A percentile compares a stretch with the other conserved stretches of the same genome.
Conservation (phyloP, 2,797 vertebrate genomes). For the Jordanella pulchra region DNA sequence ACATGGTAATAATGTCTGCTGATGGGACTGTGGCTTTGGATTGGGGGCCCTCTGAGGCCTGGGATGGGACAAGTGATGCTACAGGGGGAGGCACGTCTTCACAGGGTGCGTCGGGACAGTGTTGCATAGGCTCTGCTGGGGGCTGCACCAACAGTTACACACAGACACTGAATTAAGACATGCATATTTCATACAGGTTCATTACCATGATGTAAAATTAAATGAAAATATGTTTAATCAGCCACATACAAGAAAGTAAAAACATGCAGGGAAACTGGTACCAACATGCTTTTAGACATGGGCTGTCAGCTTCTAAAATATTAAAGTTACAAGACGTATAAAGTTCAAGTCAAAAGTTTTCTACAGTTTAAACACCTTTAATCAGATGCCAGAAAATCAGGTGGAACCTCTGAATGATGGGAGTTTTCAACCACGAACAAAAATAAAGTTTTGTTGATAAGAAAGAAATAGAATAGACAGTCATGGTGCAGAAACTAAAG, state of each 20-base stretch:
- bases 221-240: constrained; percentile 47
- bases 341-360: background rate
- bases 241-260: constrained; percentile 50
- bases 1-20: constrained; percentile 56
- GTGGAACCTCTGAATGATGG: too few species aligned
- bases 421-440: background rate
- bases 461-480: background rate
- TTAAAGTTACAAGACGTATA: background rate
- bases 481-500: background rate
- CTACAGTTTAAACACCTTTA: background rate
- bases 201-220: constrained; percentile 39
- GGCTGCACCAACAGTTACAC: constrained; percentile 85
- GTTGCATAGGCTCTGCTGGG: constrained; percentile 76
- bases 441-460: background rate
- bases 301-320: background rate
- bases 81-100: constrained; percentile 74
- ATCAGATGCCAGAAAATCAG: background rate
- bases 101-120: constrained; percentile 66
- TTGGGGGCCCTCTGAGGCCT: constrained; percentile 53
- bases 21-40: constrained; percentile 52
- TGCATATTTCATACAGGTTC: constrained; percentile 70
- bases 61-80: constrained; percentile 58
- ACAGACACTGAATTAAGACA: constrained; percentile 78
- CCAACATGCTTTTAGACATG: constrained; percentile 53
- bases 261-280: constrained; percentile 69